Conservation (phyloP, 2,797 vertebrate genomes). For the Enteromius thamalakanensis region DNA sequence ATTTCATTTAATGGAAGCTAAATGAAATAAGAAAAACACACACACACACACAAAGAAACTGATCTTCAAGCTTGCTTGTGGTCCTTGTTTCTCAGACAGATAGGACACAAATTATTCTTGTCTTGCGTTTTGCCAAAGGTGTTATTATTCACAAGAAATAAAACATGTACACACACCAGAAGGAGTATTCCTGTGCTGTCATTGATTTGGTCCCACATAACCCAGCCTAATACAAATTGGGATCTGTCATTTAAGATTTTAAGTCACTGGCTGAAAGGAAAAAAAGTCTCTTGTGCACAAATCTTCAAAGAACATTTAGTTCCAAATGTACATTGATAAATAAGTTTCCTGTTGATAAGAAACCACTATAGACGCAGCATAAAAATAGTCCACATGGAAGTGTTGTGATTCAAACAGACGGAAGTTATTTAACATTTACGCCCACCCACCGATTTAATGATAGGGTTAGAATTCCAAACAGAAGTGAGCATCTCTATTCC, state of each 20-base stretch:
- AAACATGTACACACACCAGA: constrained; percentile 70
- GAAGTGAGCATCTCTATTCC: no score
- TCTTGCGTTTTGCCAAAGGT: constrained; percentile 58
- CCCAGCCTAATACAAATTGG: background rate
- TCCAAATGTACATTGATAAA: background rate
- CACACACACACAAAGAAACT: constrained; percentile 60
- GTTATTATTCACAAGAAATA: constrained; percentile 65
- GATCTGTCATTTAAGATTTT: background rate
- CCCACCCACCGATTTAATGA: background rate
- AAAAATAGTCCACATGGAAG: background rate
- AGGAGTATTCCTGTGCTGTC: constrained; percentile 40
- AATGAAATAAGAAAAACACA: constrained; percentile 37
- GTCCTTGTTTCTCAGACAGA: constrained; percentile 56
- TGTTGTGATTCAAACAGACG: no score
- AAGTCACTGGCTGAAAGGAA: background rate
- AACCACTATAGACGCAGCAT: no score
- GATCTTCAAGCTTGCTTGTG: constrained; percentile 48
- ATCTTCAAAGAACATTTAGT: background rate
- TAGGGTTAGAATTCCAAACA: no score
- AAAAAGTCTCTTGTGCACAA: background rate
- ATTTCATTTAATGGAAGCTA: constrained; percentile 43
- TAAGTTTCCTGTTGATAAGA: no score
- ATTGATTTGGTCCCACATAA: constrained; percentile 6
- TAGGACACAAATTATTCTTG: constrained; percentile 37
- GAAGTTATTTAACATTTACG: background rate